Conservation (phyloP, 2,113 vertebrate genomes). For the Pollimyrus isidori region DNA sequence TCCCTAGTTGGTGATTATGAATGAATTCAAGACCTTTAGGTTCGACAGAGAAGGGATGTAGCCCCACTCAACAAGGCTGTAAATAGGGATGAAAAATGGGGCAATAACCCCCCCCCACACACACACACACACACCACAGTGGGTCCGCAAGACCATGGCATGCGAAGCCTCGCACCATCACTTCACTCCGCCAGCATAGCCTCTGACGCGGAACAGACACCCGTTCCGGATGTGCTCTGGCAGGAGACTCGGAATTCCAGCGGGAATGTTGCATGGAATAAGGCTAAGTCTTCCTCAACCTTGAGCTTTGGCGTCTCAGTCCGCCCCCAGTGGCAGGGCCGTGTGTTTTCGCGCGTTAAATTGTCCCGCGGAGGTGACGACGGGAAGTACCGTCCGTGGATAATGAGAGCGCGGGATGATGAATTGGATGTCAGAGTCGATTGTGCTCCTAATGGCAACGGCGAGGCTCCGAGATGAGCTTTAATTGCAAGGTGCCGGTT, state of each 20-base stretch:
- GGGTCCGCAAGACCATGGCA: neutral
- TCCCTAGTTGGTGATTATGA: neutral
- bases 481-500: conserved; percentile 1
- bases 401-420: conserved; percentile 40
- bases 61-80: neutral
- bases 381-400: conserved; percentile 32
- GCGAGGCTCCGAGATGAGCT: conserved; percentile 24
- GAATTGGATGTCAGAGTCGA: conserved; percentile 40
- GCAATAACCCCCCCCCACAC: neutral
- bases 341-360: conserved; percentile 33
- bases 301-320: neutral
- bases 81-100: neutral
- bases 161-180: neutral
- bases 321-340: neutral
- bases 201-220: neutral
- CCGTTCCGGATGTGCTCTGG: neutral
- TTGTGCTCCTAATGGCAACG: conserved; percentile 35
- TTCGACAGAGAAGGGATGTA: neutral
- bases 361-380: conserved; percentile 22
- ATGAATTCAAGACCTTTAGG: neutral
- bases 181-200: neutral
- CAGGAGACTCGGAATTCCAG: neutral
- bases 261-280: neutral
- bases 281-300: neutral
- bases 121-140: neutral